phyloP scores from a whole-genome alignment of 2,888 invertebrate genomes.

The Mechanitis messenoides region DNA sequence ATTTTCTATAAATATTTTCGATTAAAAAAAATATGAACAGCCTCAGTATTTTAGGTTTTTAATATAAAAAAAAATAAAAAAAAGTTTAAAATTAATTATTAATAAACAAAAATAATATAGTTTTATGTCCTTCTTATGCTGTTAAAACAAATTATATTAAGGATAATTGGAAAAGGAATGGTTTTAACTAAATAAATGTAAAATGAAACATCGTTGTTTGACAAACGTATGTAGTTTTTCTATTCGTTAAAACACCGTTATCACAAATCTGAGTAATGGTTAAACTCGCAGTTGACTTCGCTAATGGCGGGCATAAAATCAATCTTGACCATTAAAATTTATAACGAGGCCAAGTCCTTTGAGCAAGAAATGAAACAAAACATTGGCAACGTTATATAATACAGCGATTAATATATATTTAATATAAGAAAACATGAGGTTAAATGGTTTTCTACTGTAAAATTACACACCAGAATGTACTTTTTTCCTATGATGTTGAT shows the following conservation, averaged over 20 bases:
- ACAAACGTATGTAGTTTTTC: neutral
- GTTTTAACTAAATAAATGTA: neutral
- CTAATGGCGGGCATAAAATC: neutral
- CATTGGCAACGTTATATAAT: neutral
- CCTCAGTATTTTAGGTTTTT: neutral
- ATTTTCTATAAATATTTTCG: constrained; percentile 15
- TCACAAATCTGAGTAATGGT: constrained; percentile 2
- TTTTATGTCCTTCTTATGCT: too few relatives aligned
- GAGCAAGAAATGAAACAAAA: neutral
- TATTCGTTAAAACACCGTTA: neutral
- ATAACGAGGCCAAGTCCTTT: constrained; percentile 1
- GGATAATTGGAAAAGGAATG: too few relatives aligned
- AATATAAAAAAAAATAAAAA: neutral
- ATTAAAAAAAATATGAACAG: constrained; percentile 9
- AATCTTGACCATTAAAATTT: constrained; percentile 6
- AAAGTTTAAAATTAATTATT: too few relatives aligned
- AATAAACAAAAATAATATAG: too few relatives aligned
- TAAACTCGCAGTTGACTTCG: neutral
- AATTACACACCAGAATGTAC: too few relatives aligned
- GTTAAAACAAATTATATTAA: too few relatives aligned
- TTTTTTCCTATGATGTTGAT: too few relatives aligned
- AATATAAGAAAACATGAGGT: too few relatives aligned
- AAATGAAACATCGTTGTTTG: neutral
- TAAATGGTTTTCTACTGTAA: too few relatives aligned
- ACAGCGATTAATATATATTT: too few relatives aligned